phyloP scores from a whole-genome alignment of 2,888 invertebrate species.

The Chrysodeixis includens region DNA sequence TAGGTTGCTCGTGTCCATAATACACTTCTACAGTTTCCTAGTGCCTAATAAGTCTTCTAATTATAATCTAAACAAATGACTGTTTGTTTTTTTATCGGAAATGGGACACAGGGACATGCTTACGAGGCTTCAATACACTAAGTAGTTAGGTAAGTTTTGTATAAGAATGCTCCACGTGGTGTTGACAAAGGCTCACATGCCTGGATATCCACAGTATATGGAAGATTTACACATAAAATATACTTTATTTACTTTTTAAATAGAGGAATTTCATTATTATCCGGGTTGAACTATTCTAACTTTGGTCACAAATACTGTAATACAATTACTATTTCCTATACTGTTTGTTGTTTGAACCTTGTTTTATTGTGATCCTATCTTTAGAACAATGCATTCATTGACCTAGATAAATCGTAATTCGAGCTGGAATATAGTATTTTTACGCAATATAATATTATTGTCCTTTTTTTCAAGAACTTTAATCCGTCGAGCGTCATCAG shows the following conservation, averaged over 20 bases:
- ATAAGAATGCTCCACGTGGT: slow-evolving; percentile 63
- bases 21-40: slow-evolving; percentile 6
- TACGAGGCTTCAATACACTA: slow-evolving; percentile 24
- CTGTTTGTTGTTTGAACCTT: no score
- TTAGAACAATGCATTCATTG: no score
- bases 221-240: slow-evolving; percentile 36
- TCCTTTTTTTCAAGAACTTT: no score
- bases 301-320: no score
- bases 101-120: slow-evolving; percentile 25
- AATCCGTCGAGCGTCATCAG: no score
- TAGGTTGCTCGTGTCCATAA: not conserved
- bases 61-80: slow-evolving; percentile 3
- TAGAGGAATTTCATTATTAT: no score
- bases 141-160: slow-evolving; percentile 35
- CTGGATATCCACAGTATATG: slow-evolving; percentile 52
- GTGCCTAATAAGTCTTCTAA: not conserved
- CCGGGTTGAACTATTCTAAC: no score
- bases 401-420: no score
- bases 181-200: slow-evolving; percentile 61
- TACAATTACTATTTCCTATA: no score
- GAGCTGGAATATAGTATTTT: no score
- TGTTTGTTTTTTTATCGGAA: slow-evolving; percentile 26
- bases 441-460: no score
- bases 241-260: not conserved
- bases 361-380: no score